Percentiles rank a stretch among this genome's conserved stretches.
phyloP scores from a whole-genome alignment of 2,797 vertebrate species.

The Lates japonicus region DNA sequence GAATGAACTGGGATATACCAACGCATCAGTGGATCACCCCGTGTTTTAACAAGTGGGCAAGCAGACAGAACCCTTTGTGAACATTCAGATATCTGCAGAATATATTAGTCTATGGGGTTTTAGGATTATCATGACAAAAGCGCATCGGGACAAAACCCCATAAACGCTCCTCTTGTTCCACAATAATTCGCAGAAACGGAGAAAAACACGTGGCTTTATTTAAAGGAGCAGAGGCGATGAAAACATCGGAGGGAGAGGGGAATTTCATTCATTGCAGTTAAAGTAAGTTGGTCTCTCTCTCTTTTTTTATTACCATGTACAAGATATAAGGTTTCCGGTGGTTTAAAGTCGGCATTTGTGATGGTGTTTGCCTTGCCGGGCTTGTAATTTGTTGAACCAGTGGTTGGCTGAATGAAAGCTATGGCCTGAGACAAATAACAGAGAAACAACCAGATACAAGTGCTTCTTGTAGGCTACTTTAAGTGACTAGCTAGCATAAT shows the following conservation, averaged over 20 bases:
- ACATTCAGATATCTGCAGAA: constrained; percentile 39
- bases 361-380: not conserved
- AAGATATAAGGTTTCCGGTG: not conserved
- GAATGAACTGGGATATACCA: constrained; percentile 50
- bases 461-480: not conserved
- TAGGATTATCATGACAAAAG: constrained; percentile 78
- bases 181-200: constrained; percentile 32
- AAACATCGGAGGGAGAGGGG: constrained; percentile 33
- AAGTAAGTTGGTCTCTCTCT: constrained; percentile 79
- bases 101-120: constrained; percentile 35
- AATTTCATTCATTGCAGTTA: constrained; percentile 55
- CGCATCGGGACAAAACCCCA: constrained; percentile 47
- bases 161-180: constrained; percentile 50
- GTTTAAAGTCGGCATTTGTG: not conserved
- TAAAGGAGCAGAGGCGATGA: constrained; percentile 72
- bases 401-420: constrained; percentile 1
- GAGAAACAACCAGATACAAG: not conserved
- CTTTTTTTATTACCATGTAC: not conserved
- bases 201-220: constrained; percentile 75
- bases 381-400: constrained; percentile 2
- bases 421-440: not conserved
- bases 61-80: constrained; percentile 47
- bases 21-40: constrained; percentile 25
- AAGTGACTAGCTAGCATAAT: not conserved
- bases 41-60: constrained; percentile 21